These are phyloP conservation scores for Sebastes cheni DNA, from an alignment of 2,797 vertebrate genomes.

Conservation along the genomic window DNA sequence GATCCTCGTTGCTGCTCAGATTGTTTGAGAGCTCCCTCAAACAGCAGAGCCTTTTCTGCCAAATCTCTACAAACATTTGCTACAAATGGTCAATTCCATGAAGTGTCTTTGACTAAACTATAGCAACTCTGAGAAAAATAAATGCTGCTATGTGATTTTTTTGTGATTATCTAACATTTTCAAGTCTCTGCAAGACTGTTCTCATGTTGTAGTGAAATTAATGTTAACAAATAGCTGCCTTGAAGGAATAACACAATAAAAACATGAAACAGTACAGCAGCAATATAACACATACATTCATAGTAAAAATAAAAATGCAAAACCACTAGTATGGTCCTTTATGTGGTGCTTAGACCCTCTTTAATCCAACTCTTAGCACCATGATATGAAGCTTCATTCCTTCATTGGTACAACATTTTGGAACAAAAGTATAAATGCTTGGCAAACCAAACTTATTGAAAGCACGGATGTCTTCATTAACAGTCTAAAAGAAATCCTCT, in stretches of 20 bases:
- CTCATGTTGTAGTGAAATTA: background rate
- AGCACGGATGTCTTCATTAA: background rate
- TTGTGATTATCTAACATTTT: background rate
- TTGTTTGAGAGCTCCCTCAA: background rate
- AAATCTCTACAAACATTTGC: background rate
- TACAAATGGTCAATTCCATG: background rate
- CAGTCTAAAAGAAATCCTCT: background rate
- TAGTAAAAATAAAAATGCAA: background rate
- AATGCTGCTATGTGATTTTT: background rate
- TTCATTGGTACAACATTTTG: background rate
- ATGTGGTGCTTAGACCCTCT: background rate
- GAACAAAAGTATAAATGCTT: background rate
- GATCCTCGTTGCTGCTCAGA: background rate
- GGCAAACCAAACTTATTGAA: constrained; percentile 2
- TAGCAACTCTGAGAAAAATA: background rate
- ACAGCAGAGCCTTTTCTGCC: background rate
- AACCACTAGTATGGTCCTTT: background rate
- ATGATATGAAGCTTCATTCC: background rate
- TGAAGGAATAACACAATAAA: background rate
- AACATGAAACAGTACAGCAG: background rate
- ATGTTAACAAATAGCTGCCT: background rate
- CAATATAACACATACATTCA: background rate
- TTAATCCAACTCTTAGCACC: background rate
- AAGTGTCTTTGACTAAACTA: background rate
- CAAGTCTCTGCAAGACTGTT: background rate